Evolutionary conservation across 1,140 invertebrate genomes (phyloP), one percentile per base, ranked within the genome.

Genomic region (Eriocheir sinensis): DNA sequence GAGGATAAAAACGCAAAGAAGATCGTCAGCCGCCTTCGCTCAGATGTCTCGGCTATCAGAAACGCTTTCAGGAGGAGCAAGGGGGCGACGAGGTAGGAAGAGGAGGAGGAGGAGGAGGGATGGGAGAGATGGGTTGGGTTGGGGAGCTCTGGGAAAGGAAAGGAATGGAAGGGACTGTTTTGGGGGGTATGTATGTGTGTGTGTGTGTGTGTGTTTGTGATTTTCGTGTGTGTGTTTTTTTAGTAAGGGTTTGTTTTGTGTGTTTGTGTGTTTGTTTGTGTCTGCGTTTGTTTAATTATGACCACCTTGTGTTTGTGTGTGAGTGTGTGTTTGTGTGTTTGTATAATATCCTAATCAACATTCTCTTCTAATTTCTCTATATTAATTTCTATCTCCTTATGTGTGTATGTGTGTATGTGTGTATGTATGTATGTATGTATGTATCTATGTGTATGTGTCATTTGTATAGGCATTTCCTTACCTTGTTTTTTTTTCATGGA

Each of bases 11-110:
- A 92, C 17, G 44, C 53, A 34, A 94, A 95, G 86, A 96, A 96
- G 95, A 98, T 99, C 89, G 98, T 98, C 0, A 98, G 98, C 95
- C 98, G 98, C 96, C 97, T 99, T 36, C 97, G 98, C 93, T 98
- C 98, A 96, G 98, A 99, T 97, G 98, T 98, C 0, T 98, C 98
- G 96, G 98, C 98, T 6, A 96, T 98, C 89, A 97, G 97, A 96
- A 98, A 98, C 95, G 98, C 97, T n/a, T 96, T 98, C 3, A 97
- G 97, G 92, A 98, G 98, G 94, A 97, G 97, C 96, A 97, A 97
- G 93, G 97, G 92, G 15, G 92, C 93, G 15, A 95, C 95, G 1
- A 95, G 91, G 95, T 95, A 89, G 80, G 86, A 9, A 2, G n/a
- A 9, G 36, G 36, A 81, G 0, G 60, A 21, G n/a, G n/a, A 27